Evolutionary conservation across 2,797 vertebrate genomes (phyloP), one percentile per base, ranked within the genome.

Genomic region (Eleutherodactylus coqui): DNA sequence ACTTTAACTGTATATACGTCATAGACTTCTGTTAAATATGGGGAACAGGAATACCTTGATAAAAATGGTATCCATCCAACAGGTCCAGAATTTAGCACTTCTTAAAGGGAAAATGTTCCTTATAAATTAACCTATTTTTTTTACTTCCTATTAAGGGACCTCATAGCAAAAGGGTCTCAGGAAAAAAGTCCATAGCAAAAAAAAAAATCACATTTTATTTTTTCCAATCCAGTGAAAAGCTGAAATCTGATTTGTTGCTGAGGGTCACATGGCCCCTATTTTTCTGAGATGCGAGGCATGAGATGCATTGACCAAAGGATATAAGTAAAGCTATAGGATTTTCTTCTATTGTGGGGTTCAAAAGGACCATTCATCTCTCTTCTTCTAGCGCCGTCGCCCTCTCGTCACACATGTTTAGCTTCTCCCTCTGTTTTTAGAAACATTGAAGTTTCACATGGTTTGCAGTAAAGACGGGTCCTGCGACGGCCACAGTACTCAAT

Each of bases 31-130:
- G 5, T 60, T 24, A 43, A 17, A 8, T 34, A 16, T 29, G 29
- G 70, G 53, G 60, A 86, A 81, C 32, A 76, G 79, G 70, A 67
- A 64, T 64, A 14, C 24, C n/a, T 36, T 13, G 10, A 38, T 51
- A 55, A 55, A 27, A 6, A 36, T 58, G 51, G 49, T 49, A 75
- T 75, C 58, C 45, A 36, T 29, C 62, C 41, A 14, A 14, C 34
- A 45, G 27, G 58, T 5, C 43, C 45, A 11, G 51, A 82, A 82
- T 53, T 41, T 70, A 82, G 79, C 47, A 53, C 64, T 53, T 70
- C 64, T 69, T 47, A 64, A 80, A 80, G 36, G 76, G 38, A 41
- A 47, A 62, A 47, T 24, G 10, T 43, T 16, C 24, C 36, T 51
- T 11, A 24, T 8, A 38, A 41, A 70, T 6, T 27, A 9, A 41